Percentiles rank a stretch among this genome's conserved stretches.
phyloP scores from a whole-genome alignment of 2,888 invertebrate genomes.

The Ctenicera cuprea region DNA sequence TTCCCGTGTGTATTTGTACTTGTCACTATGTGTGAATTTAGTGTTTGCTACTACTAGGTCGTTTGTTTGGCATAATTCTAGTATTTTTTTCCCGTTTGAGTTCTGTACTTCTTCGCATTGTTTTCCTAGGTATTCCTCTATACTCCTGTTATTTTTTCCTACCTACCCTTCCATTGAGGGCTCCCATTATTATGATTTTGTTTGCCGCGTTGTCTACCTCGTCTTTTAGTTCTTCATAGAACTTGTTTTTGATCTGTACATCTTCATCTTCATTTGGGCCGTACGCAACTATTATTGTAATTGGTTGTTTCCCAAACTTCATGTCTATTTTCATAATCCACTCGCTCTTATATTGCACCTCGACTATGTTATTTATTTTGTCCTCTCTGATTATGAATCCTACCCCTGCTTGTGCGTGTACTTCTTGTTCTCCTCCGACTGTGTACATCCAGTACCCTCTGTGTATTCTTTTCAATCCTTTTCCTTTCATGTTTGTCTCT shows the following conservation, averaged over 20 bases:
- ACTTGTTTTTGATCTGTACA: background rate
- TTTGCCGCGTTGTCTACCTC: background rate
- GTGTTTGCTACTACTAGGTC: no score
- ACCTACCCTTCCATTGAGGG: background rate
- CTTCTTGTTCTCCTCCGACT: constrained; percentile 1
- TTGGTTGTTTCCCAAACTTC: no score
- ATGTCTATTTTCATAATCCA: no score
- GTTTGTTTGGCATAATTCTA: no score
- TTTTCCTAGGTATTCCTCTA: no score
- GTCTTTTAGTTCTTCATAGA: background rate
- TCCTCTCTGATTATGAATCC: constrained; percentile 8
- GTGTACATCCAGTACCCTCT: constrained; percentile 11
- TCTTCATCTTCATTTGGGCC: no score
- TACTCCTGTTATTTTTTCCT: background rate
- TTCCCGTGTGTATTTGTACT: no score
- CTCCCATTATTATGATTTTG: background rate
- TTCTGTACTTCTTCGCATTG: background rate
- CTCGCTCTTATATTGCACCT: background rate
- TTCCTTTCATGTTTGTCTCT: constrained; percentile 6
- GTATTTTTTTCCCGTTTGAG: background rate
- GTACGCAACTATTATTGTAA: no score
- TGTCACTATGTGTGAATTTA: no score
- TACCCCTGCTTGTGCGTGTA: background rate
- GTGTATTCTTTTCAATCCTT: constrained; percentile 5
- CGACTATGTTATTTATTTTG: background rate